phyloP scores from a whole-genome alignment of 2,888 invertebrate genomes.

The Cybosia mesomella region DNA sequence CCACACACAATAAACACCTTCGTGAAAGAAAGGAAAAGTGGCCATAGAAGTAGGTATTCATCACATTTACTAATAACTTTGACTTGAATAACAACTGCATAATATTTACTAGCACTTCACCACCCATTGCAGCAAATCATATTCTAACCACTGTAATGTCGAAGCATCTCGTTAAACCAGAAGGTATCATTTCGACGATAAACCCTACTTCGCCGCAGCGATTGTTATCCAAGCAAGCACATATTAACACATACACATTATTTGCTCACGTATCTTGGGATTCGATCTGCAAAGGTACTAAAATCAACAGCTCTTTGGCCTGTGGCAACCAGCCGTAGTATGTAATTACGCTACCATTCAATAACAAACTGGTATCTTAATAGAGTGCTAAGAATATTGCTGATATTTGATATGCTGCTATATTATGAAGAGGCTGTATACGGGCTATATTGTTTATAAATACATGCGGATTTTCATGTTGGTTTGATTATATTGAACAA shows the following conservation, averaged over 20 bases:
- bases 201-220: slow-evolving; percentile 39
- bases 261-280: slow-evolving; percentile 67
- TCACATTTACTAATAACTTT: neutral
- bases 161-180: slow-evolving; percentile 46
- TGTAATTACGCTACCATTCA: slow-evolving; percentile 78
- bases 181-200: slow-evolving; percentile 53
- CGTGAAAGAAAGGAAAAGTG: too few relatives aligned
- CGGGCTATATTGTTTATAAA: slow-evolving; percentile 28
- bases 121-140: slow-evolving; percentile 36
- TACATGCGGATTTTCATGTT: slow-evolving; percentile 25
- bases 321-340: slow-evolving; percentile 67
- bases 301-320: slow-evolving; percentile 67
- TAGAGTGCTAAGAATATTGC: slow-evolving; percentile 79
- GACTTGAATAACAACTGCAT: neutral
- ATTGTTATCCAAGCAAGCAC: slow-evolving; percentile 49
- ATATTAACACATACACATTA: slow-evolving; percentile 64
- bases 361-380: slow-evolving; percentile 75
- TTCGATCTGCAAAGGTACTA: slow-evolving; percentile 66
- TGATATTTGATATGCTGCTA: slow-evolving; percentile 58
- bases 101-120: slow-evolving; percentile 19
- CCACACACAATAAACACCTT: too few relatives aligned
- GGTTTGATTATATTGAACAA: slow-evolving; percentile 20
- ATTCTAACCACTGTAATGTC: slow-evolving; percentile 37
- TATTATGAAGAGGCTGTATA: slow-evolving; percentile 26
- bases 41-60: neutral